These are phyloP conservation scores for Sminthurinus aureus DNA, from an alignment of 2,888 invertebrate genomes.

Conservation along the genomic window DNA sequence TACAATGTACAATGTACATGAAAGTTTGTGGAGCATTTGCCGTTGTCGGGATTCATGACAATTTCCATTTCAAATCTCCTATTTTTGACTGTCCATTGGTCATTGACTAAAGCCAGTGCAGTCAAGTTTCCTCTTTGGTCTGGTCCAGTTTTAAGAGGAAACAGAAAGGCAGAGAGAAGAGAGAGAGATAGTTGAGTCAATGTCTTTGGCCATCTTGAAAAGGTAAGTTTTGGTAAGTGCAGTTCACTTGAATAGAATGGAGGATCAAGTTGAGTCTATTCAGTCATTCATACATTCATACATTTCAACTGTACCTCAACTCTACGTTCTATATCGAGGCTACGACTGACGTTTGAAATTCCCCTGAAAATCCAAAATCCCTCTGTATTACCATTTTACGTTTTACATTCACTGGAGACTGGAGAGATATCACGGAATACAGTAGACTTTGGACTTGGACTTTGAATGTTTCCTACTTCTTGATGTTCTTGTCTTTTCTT, in stretches of 20 bases:
- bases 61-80: conserved; percentile 44
- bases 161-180: background rate
- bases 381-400: conserved; percentile 1
- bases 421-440: background rate
- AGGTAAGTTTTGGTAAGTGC: conserved; percentile 9
- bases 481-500: background rate
- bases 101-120: conserved; percentile 50
- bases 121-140: background rate
- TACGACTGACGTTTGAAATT: conserved; percentile 30
- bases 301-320: background rate
- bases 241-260: background rate
- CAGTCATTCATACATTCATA: background rate
- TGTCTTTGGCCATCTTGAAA: conserved; percentile 15
- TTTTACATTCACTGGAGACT: background rate
- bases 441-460: too few species aligned
- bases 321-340: background rate
- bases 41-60: conserved; percentile 41
- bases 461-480: too few species aligned
- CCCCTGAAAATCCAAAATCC: conserved; percentile 28
- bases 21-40: background rate
- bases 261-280: background rate
- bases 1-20: too few species aligned
- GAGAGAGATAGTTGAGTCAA: too few species aligned
- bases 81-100: conserved; percentile 52
- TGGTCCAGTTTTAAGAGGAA: background rate